phyloP scores from a whole-genome alignment of 2,797 vertebrate genomes.

The Sebastes iracundus region DNA sequence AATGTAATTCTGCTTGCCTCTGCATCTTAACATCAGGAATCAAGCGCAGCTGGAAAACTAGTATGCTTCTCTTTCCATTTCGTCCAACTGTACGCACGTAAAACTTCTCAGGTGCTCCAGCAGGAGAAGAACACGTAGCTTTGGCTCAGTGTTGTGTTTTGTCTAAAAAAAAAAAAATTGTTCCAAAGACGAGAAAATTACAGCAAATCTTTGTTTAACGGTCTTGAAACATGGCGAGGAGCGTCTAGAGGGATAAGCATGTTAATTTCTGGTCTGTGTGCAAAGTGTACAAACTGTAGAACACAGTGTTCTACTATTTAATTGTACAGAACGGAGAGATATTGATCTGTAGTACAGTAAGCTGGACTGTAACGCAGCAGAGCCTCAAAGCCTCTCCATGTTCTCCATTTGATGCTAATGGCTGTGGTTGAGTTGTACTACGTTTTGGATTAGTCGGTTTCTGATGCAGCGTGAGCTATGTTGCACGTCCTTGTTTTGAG shows the following conservation, averaged over 20 bases:
- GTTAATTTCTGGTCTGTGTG: conserved; percentile 40
- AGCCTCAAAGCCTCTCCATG: not conserved
- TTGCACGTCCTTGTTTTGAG: conserved; percentile 58
- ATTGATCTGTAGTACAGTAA: conserved; percentile 15
- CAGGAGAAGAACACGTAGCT: conserved; percentile 53
- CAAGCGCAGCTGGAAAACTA: conserved; percentile 29
- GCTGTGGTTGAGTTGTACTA: conserved; percentile 31
- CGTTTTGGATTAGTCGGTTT: conserved; percentile 40
- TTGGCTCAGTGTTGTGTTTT: conserved; percentile 30
- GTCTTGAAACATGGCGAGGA: conserved; percentile 30
- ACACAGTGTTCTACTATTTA: conserved; percentile 14
- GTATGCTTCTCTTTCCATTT: conserved; percentile 47
- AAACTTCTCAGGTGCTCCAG: conserved; percentile 51
- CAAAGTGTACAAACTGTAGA: conserved; percentile 5
- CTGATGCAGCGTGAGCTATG: conserved; percentile 55
- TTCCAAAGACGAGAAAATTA: conserved; percentile 59
- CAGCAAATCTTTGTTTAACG: conserved; percentile 30
- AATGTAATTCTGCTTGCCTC: not conserved
- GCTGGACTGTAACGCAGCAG: not conserved
- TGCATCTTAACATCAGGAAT: conserved; percentile 8
- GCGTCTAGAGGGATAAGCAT: conserved; percentile 17
- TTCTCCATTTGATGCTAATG: conserved; percentile 29
- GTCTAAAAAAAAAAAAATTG: conserved; percentile 39
- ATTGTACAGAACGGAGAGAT: conserved; percentile 4
- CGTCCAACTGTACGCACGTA: not conserved